Base-by-base conservation (phyloP, 2,888 invertebrate genomes). In the Caenorhabditis sp. region DNA sequence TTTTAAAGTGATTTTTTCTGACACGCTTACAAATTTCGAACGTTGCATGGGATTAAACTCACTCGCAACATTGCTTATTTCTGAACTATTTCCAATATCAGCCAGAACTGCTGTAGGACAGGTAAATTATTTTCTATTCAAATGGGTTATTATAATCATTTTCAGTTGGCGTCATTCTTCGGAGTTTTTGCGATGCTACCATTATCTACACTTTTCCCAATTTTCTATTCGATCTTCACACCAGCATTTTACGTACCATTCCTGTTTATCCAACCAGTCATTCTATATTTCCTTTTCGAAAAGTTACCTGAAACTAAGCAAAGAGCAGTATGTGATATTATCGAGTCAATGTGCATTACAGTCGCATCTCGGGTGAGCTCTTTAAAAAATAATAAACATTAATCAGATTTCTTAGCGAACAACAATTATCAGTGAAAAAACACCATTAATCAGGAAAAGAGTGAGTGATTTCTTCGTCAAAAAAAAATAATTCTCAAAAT, bases 331-430 rank as follows among this genome's bases (percentile, higher is more conserved):
- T 49, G 49, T 17, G 17, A 49, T 49, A 49, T 49, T 20, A 49
- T 49, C 5, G 49, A 49, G 14, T 8, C 49, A 49, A 3, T 31
- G 31, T 4, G 10, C 10, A 4, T 7, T 31, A 10, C 10, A 36
- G 69, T 78, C 4, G 59, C 70, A 8, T 74, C 76, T 10, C 67
- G 78, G 21, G 78, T 78, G n/a, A n/a, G n/a, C n/a, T n/a, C n/a
- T n/a, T n/a, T n/a, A n/a, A n/a, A n/a, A n/a, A n/a, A n/a, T n/a
- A n/a, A n/a, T n/a, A n/a, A n/a, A n/a, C n/a, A n/a, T n/a, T n/a
- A n/a, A n/a, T n/a, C n/a, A n/a, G n/a, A n/a, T n/a, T n/a, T 43
- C 26, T 58, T 14, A 38, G 23, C 38, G 49, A 25, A 54, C 36
- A 38, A 23, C 20, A 7, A 36, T 20, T 4, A 31, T 31, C 5